Base-by-base conservation (phyloP, 2,797 vertebrate genomes). In the Anisognathus igniventris region DNA sequence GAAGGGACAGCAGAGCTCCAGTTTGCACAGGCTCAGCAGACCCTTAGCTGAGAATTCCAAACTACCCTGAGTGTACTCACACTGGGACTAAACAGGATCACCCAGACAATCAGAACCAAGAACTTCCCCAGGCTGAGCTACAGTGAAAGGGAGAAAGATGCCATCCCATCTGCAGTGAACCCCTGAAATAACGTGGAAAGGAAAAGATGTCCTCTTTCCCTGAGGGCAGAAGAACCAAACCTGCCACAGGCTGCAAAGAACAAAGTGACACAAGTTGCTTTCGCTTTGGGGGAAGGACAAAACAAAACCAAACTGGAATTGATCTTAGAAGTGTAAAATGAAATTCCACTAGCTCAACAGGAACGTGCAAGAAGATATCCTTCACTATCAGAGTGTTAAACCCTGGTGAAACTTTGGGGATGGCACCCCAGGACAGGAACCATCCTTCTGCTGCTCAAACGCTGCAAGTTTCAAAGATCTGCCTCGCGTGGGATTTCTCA, bases 81-180 rank as follows among this genome's bases (percentile, higher is more conserved):
- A 31, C 42, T 71, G 70, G 48, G 64, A 74, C 33, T n/a, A 70
- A 90, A 27, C 61, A 65, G 80, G 70, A 84, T 60, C 40, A 88
- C 13, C 20, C 45, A 71, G 61, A 62, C 77, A 72, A 68, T 28
- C 39, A 68, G 13, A 37, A 35, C 24, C 10, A 30, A 2, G 24
- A 61, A 39, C 12, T 50, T 47, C 50, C 64, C 77, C 27, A 80
- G 53, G 31, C 28, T 73, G 75, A 91, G 39, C 45, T 64, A 1
- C 1, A 6, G 47, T 0, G 2, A 45, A n/a, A 81, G 14, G 31
- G n/a, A 57, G 1, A 68, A 19, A 62, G 40, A 1, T 31, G 3
- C 22, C 7, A 4, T 19, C 17, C 37, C 15, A 37, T 33, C 21
- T 35, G n/a, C 31, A 66, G 12, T 8, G 27, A 79, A 35, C 1